Percentiles rank a stretch among this genome's conserved stretches.
These are phyloP conservation scores for Mus spicilegus DNA, from an alignment of 2,113 vertebrate genomes.

Conservation along the genomic window DNA sequence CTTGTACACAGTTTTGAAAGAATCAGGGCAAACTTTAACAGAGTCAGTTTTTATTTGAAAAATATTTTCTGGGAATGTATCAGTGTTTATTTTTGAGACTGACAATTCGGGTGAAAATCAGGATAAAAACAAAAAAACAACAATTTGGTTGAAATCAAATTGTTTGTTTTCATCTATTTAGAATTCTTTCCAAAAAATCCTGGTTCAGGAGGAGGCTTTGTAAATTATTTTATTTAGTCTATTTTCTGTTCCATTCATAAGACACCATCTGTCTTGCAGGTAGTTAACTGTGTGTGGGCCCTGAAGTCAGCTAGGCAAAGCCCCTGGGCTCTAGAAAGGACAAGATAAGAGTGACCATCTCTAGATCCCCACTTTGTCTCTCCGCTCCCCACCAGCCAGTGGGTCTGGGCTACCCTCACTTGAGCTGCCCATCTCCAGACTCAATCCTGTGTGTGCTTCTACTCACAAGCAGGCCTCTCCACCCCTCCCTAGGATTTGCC, in stretches of 20 bases:
- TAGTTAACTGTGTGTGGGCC: slow-evolving; percentile 54
- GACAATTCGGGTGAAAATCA: slow-evolving; percentile 84
- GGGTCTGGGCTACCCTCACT: background rate
- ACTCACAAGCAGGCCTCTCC: background rate
- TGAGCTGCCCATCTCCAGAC: background rate
- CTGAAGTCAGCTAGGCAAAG: background rate
- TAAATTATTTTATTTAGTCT: slow-evolving; percentile 73
- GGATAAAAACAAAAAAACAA: slow-evolving; percentile 83
- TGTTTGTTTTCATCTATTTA: slow-evolving; percentile 83
- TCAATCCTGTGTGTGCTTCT: background rate
- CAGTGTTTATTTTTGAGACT: slow-evolving; percentile 85
- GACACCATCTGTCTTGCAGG: slow-evolving; percentile 77
- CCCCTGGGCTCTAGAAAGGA: background rate
- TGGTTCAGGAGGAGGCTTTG: slow-evolving; percentile 75
- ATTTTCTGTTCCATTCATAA: slow-evolving; percentile 67
- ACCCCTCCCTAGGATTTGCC: background rate
- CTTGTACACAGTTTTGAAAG: slow-evolving; percentile 82
- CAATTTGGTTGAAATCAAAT: slow-evolving; percentile 83
- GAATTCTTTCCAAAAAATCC: slow-evolving; percentile 82
- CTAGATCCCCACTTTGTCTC: fast-evolving
- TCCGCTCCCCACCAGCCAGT: too few relatives aligned
- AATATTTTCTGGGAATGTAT: slow-evolving; percentile 86
- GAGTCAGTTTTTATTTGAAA: slow-evolving; percentile 85
- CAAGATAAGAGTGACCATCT: background rate
- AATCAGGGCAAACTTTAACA: slow-evolving; percentile 82